phyloP scores from a whole-genome alignment of 2,888 invertebrate genomes.

The Gymnoscelis rufifasciata region DNA sequence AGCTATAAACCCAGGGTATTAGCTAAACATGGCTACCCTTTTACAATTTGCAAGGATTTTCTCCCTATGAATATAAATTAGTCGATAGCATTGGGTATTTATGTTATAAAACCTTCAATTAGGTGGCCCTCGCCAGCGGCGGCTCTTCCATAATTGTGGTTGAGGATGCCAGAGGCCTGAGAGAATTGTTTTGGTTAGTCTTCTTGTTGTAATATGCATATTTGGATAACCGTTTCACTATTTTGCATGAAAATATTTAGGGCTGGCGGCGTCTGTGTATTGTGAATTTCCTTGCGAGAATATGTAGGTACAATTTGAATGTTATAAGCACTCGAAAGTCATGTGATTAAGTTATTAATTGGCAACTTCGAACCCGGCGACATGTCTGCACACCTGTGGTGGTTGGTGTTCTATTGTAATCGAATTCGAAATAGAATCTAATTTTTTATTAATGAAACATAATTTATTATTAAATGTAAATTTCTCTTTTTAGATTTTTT shows the following conservation, averaged over 20 bases:
- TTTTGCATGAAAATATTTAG: not conserved
- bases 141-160: conserved; percentile 28
- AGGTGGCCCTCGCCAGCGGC: conserved; percentile 26
- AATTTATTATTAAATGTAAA: no score
- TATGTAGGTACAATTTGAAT: no score
- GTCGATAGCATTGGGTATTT: conserved; percentile 32
- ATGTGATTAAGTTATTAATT: no score
- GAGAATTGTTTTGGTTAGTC: conserved; percentile 20
- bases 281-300: no score
- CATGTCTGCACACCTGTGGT: no score
- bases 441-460: no score
- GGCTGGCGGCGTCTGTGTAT: not conserved
- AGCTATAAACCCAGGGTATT: conserved; percentile 21
- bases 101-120: conserved; percentile 38
- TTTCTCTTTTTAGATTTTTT: no score
- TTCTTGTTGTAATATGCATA: conserved; percentile 12
- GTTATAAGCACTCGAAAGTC: no score
- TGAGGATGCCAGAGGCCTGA: conserved; percentile 11
- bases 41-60: conserved; percentile 32
- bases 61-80: conserved; percentile 45
- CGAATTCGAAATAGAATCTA: no score
- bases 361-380: no score
- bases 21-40: conserved; percentile 35
- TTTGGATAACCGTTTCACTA: conserved; percentile 7
- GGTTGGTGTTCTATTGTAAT: no score